These are phyloP conservation scores for Pseudanteris insignis DNA, from an alignment of 2,888 invertebrate species.

Conservation along the genomic window DNA sequence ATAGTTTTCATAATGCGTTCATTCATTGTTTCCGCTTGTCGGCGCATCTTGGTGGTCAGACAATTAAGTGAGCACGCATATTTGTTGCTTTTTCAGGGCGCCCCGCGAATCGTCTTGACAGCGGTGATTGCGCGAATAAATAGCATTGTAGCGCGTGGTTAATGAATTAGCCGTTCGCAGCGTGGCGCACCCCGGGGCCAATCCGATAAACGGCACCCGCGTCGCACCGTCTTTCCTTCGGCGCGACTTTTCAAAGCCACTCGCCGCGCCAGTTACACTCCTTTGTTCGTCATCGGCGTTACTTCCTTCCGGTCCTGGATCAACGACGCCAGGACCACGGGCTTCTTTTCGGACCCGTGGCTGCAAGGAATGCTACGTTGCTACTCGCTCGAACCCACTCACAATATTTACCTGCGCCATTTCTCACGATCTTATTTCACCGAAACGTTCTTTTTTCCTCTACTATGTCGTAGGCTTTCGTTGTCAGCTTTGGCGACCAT, in stretches of 20 bases:
- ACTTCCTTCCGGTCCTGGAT: constrained; percentile 60
- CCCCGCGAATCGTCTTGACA: constrained; percentile 23
- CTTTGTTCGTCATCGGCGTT: constrained; percentile 52
- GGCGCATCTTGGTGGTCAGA: constrained; percentile 46
- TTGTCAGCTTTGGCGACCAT: constrained; percentile 2
- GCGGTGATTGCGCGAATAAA: constrained; percentile 42
- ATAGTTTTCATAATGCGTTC: constrained; percentile 41
- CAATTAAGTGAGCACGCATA: constrained; percentile 47
- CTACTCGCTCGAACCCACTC: constrained; percentile 12
- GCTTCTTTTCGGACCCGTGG: constrained; percentile 6
- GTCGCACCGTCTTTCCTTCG: constrained; percentile 7
- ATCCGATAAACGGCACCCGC: constrained; percentile 33
- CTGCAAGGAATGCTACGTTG: constrained; percentile 29
- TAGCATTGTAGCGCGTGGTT: constrained; percentile 41
- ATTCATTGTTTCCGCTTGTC: constrained; percentile 47
- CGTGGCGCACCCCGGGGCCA: constrained; percentile 26
- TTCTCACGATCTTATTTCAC: constrained; percentile 38
- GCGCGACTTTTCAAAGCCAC: constrained; percentile 14
- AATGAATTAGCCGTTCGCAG: constrained; percentile 47
- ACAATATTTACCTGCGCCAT: constrained; percentile 29
- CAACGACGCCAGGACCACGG: no score
- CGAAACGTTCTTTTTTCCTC: constrained; percentile 15
- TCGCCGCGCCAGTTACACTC: constrained; percentile 15
- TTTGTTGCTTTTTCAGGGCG: constrained; percentile 26
- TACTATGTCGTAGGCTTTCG: no score